These are phyloP conservation scores for Hanleya hanleyi DNA, from an alignment of 2,888 invertebrate species.

Conservation along the genomic window DNA sequence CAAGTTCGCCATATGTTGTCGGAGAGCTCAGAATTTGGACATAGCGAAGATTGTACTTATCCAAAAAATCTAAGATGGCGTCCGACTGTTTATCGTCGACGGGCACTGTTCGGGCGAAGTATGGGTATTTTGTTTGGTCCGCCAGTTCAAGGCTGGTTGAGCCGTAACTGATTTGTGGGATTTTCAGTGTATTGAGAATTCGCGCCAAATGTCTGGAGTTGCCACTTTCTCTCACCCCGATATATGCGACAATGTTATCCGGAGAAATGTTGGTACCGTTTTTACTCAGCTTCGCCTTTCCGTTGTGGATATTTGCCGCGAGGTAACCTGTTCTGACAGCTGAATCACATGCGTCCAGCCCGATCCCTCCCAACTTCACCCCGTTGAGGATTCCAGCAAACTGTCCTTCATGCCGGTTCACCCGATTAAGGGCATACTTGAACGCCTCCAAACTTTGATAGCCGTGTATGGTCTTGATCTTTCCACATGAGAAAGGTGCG, in stretches of 20 bases:
- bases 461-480: slow-evolving; percentile 61
- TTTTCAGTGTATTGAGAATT: slow-evolving; percentile 53
- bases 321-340: slow-evolving; percentile 58
- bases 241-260: slow-evolving; percentile 58
- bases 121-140: slow-evolving; percentile 55
- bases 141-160: slow-evolving; percentile 50
- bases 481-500: slow-evolving; percentile 62
- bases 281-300: slow-evolving; percentile 43
- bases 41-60: slow-evolving; percentile 70
- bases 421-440: slow-evolving; percentile 63
- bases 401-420: slow-evolving; percentile 62
- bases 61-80: slow-evolving; percentile 69
- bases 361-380: slow-evolving; percentile 63
- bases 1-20: slow-evolving; percentile 54
- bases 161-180: slow-evolving; percentile 64
- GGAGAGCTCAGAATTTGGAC: slow-evolving; percentile 68
- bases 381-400: slow-evolving; percentile 58
- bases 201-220: slow-evolving; percentile 56
- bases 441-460: slow-evolving; percentile 68
- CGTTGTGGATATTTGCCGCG: slow-evolving; percentile 65
- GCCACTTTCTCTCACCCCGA: slow-evolving; percentile 60
- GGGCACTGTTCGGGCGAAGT: slow-evolving; percentile 63
- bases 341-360: slow-evolving; percentile 65
- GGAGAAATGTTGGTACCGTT: slow-evolving; percentile 49
- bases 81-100: slow-evolving; percentile 59